A percentile compares a stretch with the other conserved stretches of the same genome.
Evolutionary conservation across 2,113 vertebrate genomes (phyloP).

Genomic region (Holacanthus passer): DNA sequence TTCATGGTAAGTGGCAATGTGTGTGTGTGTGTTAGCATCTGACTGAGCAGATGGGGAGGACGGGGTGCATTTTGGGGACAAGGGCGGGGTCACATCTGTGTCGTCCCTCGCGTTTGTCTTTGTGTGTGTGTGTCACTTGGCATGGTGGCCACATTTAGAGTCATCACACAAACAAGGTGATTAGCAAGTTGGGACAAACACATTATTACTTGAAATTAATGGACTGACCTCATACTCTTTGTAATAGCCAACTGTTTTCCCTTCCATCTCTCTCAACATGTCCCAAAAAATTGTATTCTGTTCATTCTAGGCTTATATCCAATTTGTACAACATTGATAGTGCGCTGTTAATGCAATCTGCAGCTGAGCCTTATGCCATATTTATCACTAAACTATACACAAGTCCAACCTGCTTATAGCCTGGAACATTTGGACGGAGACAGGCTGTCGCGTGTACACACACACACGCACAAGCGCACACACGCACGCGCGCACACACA

Average conservation of each 20-base stretch:
- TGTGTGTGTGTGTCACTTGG: constrained; percentile 57
- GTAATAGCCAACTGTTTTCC: constrained; percentile 28
- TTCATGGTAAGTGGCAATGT: constrained; percentile 33
- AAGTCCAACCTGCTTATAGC: constrained; percentile 59
- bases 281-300: constrained; percentile 33
- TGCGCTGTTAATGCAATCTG: constrained; percentile 42
- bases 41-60: constrained; percentile 75
- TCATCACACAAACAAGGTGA: constrained; percentile 69
- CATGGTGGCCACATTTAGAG: constrained; percentile 53
- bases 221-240: constrained; percentile 52
- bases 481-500: constrained; percentile 11
- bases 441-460: constrained; percentile 32
- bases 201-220: constrained; percentile 53
- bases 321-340: constrained; percentile 58
- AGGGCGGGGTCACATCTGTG: constrained; percentile 79
- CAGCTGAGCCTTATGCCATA: constrained; percentile 45
- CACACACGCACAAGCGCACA: not conserved
- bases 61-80: constrained; percentile 71
- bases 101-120: constrained; percentile 56
- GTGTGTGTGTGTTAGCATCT: constrained; percentile 52
- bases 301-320: constrained; percentile 50
- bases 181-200: constrained; percentile 65
- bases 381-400: constrained; percentile 50
- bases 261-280: constrained; percentile 14
- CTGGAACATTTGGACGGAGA: constrained; percentile 53